Conservation (phyloP, 2,113 vertebrate genomes). For the Ochotona curzoniae region DNA sequence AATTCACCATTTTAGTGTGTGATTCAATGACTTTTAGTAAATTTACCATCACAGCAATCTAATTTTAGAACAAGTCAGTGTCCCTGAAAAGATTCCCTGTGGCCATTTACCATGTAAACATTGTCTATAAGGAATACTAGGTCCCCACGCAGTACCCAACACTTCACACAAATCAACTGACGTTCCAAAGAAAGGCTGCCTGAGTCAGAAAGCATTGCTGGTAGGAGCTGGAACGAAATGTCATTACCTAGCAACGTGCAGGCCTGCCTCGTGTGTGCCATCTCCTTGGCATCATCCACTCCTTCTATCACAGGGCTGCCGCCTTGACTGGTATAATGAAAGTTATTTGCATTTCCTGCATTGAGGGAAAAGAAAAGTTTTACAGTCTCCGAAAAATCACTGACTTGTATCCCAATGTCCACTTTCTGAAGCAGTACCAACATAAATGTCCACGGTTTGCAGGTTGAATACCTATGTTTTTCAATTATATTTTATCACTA, state of each 20-base stretch:
- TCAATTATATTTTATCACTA: slow-evolving; percentile 25
- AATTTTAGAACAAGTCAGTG: background rate
- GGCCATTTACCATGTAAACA: background rate
- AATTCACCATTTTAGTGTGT: background rate
- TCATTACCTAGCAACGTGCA: slow-evolving; percentile 94
- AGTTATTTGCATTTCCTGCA: slow-evolving; percentile 91
- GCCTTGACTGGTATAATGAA: slow-evolving; percentile 96
- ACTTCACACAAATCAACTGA: background rate
- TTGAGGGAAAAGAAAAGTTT: background rate
- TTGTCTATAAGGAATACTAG: background rate
- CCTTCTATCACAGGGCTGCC: slow-evolving; percentile 94
- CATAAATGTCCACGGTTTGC: background rate
- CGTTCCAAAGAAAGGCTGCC: background rate
- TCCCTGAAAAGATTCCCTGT: background rate
- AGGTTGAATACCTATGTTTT: background rate
- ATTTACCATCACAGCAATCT: background rate
- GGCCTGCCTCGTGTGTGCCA: slow-evolving; percentile 93
- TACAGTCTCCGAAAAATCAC: background rate
- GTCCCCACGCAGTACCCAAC: background rate
- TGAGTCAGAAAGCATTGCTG: background rate
- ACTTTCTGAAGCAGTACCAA: background rate
- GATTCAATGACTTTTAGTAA: slow-evolving; percentile 40
- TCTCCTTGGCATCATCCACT: slow-evolving; percentile 95
- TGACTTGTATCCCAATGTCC: background rate
- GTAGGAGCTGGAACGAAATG: background rate